Percentiles rank a stretch among this genome's conserved stretches.
Conservation (phyloP, 35 echinoderm and acorn worm species). For the Amphiura filiformis region DNA sequence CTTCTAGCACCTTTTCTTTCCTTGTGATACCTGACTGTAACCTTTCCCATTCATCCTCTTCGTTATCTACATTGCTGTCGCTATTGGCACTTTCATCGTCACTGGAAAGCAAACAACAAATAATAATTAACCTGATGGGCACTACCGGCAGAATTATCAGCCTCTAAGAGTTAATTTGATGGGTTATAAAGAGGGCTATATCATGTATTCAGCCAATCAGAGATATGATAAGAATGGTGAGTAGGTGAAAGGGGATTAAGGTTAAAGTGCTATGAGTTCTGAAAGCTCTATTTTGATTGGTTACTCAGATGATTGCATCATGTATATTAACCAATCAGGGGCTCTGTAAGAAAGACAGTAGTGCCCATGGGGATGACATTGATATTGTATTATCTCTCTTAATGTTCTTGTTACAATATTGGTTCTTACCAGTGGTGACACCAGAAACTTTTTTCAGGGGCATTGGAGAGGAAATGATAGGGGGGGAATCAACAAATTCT, state of each 20-base stretch:
- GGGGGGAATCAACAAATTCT: too few relatives aligned
- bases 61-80: slow-evolving; percentile 41
- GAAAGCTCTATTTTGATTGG: too few relatives aligned
- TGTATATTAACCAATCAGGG: too few relatives aligned
- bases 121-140: not conserved
- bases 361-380: too few relatives aligned
- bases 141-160: too few relatives aligned
- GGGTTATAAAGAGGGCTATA: too few relatives aligned
- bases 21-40: slow-evolving; percentile 75
- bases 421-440: not conserved
- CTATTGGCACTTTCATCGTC: slow-evolving; percentile 34
- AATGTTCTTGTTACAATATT: not conserved
- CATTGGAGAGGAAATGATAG: too few relatives aligned
- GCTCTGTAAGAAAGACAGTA: too few relatives aligned
- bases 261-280: not conserved
- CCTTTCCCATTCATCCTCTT: slow-evolving; percentile 94
- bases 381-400: not conserved
- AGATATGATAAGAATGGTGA: not conserved
- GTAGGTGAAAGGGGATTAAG: not conserved
- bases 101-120: slow-evolving; percentile 14
- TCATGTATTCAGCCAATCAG: too few relatives aligned
- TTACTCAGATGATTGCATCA: too few relatives aligned
- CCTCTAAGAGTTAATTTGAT: too few relatives aligned
- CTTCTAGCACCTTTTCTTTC: slow-evolving; percentile 95
- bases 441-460: too few relatives aligned